Percentiles rank a stretch among this genome's conserved stretches.
Evolutionary conservation across 2,888 invertebrate genomes (phyloP).

Genomic region (Tipula vernalis): DNA sequence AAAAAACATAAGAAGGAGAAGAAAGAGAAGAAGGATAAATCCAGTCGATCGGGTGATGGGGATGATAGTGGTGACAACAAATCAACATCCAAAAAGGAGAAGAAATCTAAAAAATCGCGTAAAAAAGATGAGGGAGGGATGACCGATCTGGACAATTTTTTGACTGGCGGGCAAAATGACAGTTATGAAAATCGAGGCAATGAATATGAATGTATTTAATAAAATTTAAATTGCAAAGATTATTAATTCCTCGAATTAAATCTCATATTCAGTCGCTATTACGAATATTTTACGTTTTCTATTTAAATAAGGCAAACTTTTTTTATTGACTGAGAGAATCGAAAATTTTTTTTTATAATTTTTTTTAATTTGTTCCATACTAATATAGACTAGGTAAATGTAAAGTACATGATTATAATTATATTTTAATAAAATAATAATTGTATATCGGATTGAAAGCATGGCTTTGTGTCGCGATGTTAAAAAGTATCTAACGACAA

Average conservation of each 20-base stretch:
- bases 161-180: constrained; percentile 39
- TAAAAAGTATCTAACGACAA: neutral
- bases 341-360: neutral
- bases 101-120: constrained; percentile 32
- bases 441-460: neutral
- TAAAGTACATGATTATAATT: neutral
- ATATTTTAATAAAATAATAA: neutral
- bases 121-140: constrained; percentile 38
- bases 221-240: neutral
- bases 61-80: neutral
- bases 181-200: constrained; percentile 35
- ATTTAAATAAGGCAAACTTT: neutral
- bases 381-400: neutral
- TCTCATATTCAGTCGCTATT: neutral
- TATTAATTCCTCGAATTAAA: neutral
- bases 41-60: neutral
- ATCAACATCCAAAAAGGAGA: constrained; percentile 15
- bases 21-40: constrained; percentile 31
- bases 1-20: constrained; percentile 36
- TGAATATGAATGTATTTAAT: constrained; percentile 47
- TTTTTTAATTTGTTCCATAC: neutral
- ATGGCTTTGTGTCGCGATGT: neutral
- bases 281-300: neutral
- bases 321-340: neutral
- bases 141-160: constrained; percentile 44